phyloP scores from a whole-genome alignment of 1,140 invertebrate genomes.

The Sitobion miscanthi region DNA sequence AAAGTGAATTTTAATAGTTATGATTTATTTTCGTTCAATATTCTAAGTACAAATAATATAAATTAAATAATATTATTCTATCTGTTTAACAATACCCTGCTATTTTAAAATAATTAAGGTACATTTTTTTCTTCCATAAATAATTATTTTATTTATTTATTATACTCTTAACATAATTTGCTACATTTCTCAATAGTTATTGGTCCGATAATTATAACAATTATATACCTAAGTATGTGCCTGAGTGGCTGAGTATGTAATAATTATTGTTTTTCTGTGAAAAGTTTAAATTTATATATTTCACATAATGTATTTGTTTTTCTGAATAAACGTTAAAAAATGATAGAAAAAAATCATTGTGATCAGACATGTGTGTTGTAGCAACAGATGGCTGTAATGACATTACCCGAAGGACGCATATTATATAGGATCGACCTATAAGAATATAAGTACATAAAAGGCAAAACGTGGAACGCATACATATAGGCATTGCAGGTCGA shows the following conservation, averaged over 20 bases:
- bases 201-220: background rate
- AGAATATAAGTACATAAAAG: constrained; percentile 22
- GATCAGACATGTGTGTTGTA: background rate
- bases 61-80: background rate
- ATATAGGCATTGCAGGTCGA: background rate
- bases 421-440: constrained; percentile 5
- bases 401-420: background rate
- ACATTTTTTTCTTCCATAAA: too few relatives aligned
- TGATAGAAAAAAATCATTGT: background rate
- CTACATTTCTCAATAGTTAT: background rate
- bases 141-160: background rate
- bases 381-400: constrained; percentile 45
- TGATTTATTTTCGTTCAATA: background rate
- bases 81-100: background rate
- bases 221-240: too few relatives aligned
- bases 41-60: background rate
- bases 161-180: background rate
- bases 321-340: background rate
- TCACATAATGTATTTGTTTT: background rate
- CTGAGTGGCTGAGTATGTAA: too few relatives aligned
- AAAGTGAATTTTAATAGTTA: background rate
- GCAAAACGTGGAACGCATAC: constrained; percentile 1
- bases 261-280: background rate
- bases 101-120: background rate
- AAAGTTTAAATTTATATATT: background rate